Percentiles rank a stretch among this genome's conserved stretches.
These are phyloP conservation scores for Heliconius sara DNA, from an alignment of 2,888 invertebrate species.

Conservation along the genomic window DNA sequence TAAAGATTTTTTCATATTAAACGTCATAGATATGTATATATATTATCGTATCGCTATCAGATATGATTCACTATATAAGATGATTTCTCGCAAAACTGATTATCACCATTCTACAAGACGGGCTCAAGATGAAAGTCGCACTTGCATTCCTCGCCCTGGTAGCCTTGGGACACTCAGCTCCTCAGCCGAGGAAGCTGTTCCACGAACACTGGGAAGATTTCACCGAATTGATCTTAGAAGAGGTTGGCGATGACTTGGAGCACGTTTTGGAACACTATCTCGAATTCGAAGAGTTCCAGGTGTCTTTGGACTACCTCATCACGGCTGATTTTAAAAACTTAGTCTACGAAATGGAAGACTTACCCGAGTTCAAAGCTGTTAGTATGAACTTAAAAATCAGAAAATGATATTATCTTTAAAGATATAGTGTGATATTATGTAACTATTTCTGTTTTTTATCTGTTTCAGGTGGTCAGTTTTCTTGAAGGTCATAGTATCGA, in stretches of 20 bases:
- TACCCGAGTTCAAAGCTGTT: constrained; percentile 52
- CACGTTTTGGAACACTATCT: constrained; percentile 45
- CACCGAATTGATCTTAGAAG: constrained; percentile 44
- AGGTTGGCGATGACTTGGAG: constrained; percentile 42
- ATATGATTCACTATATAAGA: constrained; percentile 32
- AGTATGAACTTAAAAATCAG: constrained; percentile 34
- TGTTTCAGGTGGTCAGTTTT: constrained; percentile 68
- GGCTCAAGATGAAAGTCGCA: constrained; percentile 41
- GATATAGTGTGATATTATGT: background rate
- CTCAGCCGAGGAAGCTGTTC: constrained; percentile 49
- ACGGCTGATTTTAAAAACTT: constrained; percentile 49
- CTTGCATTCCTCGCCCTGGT: constrained; percentile 42
- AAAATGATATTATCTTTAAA: background rate
- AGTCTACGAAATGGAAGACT: constrained; percentile 51
- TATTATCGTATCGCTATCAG: constrained; percentile 30
- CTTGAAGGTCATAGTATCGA: constrained; percentile 74
- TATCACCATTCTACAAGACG: background rate
- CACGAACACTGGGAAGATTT: constrained; percentile 51
- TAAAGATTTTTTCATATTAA: background rate
- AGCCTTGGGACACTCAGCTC: constrained; percentile 44
- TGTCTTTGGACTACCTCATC: constrained; percentile 45
- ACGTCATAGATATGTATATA: background rate
- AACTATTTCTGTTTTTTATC: constrained; percentile 16
- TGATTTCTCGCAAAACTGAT: background rate
- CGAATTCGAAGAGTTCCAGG: constrained; percentile 48